Percentiles rank a stretch among this genome's conserved stretches.
Conservation (phyloP, 2,888 invertebrate species). For the Agrotis segetum region DNA sequence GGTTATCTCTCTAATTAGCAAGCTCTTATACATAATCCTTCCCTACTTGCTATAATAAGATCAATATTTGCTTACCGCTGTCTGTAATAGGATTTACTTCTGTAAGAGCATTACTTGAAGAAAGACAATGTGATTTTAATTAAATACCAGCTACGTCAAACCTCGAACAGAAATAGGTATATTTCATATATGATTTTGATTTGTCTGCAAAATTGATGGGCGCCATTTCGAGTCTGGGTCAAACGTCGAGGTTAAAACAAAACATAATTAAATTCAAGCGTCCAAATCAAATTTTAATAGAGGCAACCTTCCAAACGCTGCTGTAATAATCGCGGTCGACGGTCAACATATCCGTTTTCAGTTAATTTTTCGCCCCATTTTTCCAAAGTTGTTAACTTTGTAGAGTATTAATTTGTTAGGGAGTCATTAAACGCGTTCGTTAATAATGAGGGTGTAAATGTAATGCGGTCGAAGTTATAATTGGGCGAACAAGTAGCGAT, state of each 20-base stretch:
- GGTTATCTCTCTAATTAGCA: conserved; percentile 87
- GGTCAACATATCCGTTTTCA: conserved; percentile 51
- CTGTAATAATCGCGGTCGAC: conserved; percentile 36
- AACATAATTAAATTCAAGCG: conserved; percentile 25
- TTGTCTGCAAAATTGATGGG: neutral
- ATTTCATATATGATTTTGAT: neutral
- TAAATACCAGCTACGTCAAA: conserved; percentile 10
- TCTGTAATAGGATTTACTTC: conserved; percentile 68
- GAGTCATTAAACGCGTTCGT: conserved; percentile 60
- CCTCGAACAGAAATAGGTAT: neutral
- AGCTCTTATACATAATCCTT: conserved; percentile 85
- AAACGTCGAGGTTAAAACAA: neutral
- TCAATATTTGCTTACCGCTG: conserved; percentile 74
- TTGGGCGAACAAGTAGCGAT: conserved; percentile 83
- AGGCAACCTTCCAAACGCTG: conserved; percentile 27
- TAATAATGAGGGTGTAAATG: conserved; percentile 66
- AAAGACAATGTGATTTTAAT: conserved; percentile 34
- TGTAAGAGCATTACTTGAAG: conserved; percentile 51
- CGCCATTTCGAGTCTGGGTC: neutral
- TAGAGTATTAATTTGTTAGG: conserved; percentile 61
- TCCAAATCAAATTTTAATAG: conserved; percentile 41
- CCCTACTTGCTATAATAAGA: conserved; percentile 78
- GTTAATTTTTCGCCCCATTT: conserved; percentile 40
- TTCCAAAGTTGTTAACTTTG: conserved; percentile 44
- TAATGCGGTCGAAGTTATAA: conserved; percentile 82